Percentiles rank a stretch among this genome's conserved stretches.
Evolutionary conservation across 1,140 invertebrate genomes (phyloP).

Genomic region (Eupeodes corollae): DNA sequence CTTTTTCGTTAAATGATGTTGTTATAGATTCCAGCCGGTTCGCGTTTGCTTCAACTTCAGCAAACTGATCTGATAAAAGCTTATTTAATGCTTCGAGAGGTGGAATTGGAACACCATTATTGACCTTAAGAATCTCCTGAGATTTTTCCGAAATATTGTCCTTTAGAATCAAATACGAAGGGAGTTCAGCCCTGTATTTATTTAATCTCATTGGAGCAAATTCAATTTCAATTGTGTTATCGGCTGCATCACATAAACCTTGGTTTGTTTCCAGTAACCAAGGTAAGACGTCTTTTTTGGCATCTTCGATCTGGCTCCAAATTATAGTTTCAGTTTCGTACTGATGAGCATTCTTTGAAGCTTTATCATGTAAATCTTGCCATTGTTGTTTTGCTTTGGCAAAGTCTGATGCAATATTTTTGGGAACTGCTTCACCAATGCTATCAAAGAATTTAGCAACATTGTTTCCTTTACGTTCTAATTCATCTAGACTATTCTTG

Average conservation of each 20-base stretch:
- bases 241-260: slow-evolving; percentile 57
- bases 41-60: slow-evolving; percentile 58
- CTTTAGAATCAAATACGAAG: slow-evolving; percentile 60
- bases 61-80: slow-evolving; percentile 66
- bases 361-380: slow-evolving; percentile 58
- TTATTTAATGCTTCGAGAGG: slow-evolving; percentile 57
- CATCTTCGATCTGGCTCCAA: slow-evolving; percentile 83
- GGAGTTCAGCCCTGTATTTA: slow-evolving; percentile 78
- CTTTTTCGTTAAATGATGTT: slow-evolving; percentile 57
- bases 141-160: slow-evolving; percentile 67
- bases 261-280: slow-evolving; percentile 77
- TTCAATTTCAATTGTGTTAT: slow-evolving; percentile 67
- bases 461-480: slow-evolving; percentile 59
- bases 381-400: slow-evolving; percentile 54
- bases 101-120: slow-evolving; percentile 56
- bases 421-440: slow-evolving; percentile 58
- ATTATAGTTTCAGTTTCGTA: slow-evolving; percentile 79
- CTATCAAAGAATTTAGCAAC: slow-evolving; percentile 60
- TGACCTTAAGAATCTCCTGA: slow-evolving; percentile 67
- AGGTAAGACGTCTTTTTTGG: slow-evolving; percentile 65
- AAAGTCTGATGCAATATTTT: slow-evolving; percentile 52
- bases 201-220: slow-evolving; percentile 61
- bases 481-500: slow-evolving; percentile 60
- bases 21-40: slow-evolving; percentile 62
- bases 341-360: slow-evolving; percentile 58